phyloP scores from a whole-genome alignment of 2,797 vertebrate genomes.

The Microhierax caerulescens region DNA sequence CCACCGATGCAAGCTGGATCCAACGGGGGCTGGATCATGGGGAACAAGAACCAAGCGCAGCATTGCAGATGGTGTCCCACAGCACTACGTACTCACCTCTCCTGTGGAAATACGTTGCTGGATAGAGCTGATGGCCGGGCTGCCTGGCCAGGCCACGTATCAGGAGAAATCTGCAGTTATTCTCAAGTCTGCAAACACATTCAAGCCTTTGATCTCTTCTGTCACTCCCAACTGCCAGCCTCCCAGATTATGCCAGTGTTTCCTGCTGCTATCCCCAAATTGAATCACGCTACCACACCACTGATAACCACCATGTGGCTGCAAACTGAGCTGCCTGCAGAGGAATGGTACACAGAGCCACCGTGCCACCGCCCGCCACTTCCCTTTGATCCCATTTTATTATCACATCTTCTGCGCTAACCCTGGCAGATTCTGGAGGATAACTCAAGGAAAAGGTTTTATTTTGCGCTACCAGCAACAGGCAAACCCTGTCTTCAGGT shows the following conservation, averaged over 20 bases:
- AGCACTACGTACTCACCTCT: not conserved
- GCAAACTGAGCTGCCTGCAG: not conserved
- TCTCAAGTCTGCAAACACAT: not conserved
- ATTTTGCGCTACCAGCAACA: not conserved
- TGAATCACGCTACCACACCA: accelerated
- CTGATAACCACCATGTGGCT: not conserved
- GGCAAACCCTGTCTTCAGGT: not conserved
- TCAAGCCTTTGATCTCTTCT: conserved; percentile 36
- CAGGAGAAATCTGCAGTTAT: not conserved
- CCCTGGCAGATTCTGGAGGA: not conserved
- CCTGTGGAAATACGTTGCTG: not conserved
- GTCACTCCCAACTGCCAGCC: not conserved
- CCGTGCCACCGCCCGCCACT: not conserved
- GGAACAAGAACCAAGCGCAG: accelerated
- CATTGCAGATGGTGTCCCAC: not conserved
- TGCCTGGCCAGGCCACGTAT: not conserved
- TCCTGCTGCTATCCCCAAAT: not conserved
- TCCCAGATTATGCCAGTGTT: not conserved
- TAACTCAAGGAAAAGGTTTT: not conserved
- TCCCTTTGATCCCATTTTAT: not conserved
- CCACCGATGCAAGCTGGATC: not conserved
- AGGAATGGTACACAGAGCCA: not conserved
- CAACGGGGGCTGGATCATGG: accelerated
- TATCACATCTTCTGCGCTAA: not conserved
- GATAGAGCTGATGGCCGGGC: accelerated